Base-by-base conservation (phyloP, 2,888 invertebrate genomes). In the Urechis unicinctus region DNA sequence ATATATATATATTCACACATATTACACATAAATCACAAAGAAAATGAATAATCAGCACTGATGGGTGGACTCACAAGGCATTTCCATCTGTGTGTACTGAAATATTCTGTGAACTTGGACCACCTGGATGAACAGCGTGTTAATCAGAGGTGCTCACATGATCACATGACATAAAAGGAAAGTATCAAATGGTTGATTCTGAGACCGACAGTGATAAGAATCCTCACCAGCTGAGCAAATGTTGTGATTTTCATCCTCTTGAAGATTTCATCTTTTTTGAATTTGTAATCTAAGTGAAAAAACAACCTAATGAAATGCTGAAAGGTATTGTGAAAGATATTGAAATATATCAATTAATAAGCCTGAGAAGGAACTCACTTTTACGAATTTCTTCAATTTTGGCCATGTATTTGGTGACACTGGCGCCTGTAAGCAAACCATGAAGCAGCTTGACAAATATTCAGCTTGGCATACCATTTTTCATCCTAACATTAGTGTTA, bases 161-260 rank as follows among this genome's bases (percentile, higher is more conserved):
- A n/a, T n/a, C n/a, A n/a, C n/a, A n/a, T n/a, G n/a, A n/a, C n/a
- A n/a, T n/a, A 36, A 36, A 36, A 9, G 17, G 9, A 36, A 36
- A 36, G 9, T 17, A 36, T 36, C 9, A 36, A 36, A 17, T 24
- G n/a, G 2, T 17, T 4, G 36, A 28, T 47, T 50, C 28, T 13
- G 26, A 26, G 43, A 45, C 13, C 45, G 21, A 36, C 13, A 36
- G 9, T 36, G n/a, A 36, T 9, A 26, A 6, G 21, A 30, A 49
- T 9, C 60, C 73, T 66, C 63, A 78, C 75, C 67, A 78, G 57
- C 55, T 78, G 77, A 28, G 74, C 74, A 70, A 77, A 77, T 51
- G 78, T 78, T 29, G 77, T 67, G 9, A 74, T 53, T 67, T 78
- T 78, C 76, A 78, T 78, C 48, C 78, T 66, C 62, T 75, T 77